Percentiles rank a stretch among this genome's conserved stretches.
Evolutionary conservation across 2,113 vertebrate species (phyloP).

Genomic region (Gobiocypris rarus): DNA sequence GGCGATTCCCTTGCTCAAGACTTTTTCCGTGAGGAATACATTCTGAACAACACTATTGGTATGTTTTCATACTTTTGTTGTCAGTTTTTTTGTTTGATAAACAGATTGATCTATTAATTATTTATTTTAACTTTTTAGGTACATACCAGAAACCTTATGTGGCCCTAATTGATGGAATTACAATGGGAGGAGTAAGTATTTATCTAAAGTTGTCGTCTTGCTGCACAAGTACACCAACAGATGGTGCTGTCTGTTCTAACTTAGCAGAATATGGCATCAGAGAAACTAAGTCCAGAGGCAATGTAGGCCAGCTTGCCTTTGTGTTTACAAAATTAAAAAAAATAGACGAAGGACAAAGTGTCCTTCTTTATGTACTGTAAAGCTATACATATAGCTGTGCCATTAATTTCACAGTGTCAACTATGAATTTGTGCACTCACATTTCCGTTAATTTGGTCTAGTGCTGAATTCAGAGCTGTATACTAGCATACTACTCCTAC

Average conservation of each 20-base stretch:
- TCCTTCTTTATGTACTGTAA: not conserved
- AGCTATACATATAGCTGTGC: not conserved
- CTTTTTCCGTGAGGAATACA: slow-evolving; percentile 91
- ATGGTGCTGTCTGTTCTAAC: not conserved
- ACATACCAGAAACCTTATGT: slow-evolving; percentile 87
- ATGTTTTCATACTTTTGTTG: slow-evolving; percentile 54
- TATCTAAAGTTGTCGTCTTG: not conserved
- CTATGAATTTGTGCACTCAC: not conserved
- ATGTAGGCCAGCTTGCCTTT: slow-evolving; percentile 14
- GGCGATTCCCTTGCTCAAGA: slow-evolving; percentile 71
- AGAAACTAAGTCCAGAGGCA: not conserved
- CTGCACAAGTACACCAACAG: slow-evolving; percentile 1
- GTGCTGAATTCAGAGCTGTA: too few relatives aligned
- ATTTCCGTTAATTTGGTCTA: not conserved
- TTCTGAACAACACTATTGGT: slow-evolving; percentile 87
- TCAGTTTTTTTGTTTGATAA: not conserved
- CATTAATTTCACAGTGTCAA: not conserved
- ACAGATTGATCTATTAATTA: not conserved
- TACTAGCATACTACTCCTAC: too few relatives aligned
- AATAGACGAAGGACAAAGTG: not conserved
- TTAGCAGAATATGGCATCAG: not conserved
- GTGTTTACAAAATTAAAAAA: not conserved
- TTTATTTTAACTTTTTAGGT: slow-evolving; percentile 68
- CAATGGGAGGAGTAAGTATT: slow-evolving; percentile 96
- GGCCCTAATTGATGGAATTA: slow-evolving; percentile 93